These are phyloP conservation scores for Gobio occitaniae DNA, from an alignment of 2,797 vertebrate species.

Conservation along the genomic window DNA sequence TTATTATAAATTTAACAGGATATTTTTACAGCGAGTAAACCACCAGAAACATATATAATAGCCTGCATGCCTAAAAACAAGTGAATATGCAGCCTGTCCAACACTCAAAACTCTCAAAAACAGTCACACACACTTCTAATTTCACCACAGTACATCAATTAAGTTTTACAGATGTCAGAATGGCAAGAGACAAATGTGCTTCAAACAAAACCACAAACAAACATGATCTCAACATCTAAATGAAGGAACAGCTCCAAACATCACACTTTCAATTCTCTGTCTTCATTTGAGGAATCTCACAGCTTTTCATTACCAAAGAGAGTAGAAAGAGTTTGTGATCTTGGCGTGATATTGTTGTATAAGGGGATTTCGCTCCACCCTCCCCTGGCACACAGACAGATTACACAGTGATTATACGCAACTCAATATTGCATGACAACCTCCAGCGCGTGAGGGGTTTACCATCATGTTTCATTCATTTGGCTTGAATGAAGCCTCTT, in stretches of 20 bases:
- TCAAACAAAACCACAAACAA: slow-evolving; percentile 11
- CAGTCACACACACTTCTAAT: not conserved
- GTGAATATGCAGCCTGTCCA: no score
- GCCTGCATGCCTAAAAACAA: no score
- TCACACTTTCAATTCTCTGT: slow-evolving; percentile 27
- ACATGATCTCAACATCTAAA: slow-evolving; percentile 25
- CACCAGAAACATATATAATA: not conserved
- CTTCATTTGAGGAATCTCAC: slow-evolving; percentile 23
- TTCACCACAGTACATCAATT: not conserved
- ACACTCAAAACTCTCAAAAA: not conserved
- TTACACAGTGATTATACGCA: slow-evolving; percentile 95
- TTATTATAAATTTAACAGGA: not conserved
- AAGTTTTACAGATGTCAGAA: slow-evolving; percentile 13
- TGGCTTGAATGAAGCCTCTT: slow-evolving; percentile 95
- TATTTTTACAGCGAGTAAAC: not conserved
- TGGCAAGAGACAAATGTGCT: slow-evolving; percentile 1
- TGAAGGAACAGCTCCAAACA: not conserved
- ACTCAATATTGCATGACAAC: slow-evolving; percentile 95
- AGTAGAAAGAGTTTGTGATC: slow-evolving; percentile 61
- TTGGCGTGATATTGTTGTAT: slow-evolving; percentile 86
- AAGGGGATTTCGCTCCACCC: slow-evolving; percentile 83
- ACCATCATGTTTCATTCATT: slow-evolving; percentile 99
- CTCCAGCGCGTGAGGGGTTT: slow-evolving; percentile 91
- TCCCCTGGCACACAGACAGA: slow-evolving; percentile 91
- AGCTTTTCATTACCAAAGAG: slow-evolving; percentile 51